A percentile compares a stretch with the other conserved stretches of the same genome.
Conservation (phyloP, 2,113 vertebrate species). For the Heterotilapia buettikoferi region DNA sequence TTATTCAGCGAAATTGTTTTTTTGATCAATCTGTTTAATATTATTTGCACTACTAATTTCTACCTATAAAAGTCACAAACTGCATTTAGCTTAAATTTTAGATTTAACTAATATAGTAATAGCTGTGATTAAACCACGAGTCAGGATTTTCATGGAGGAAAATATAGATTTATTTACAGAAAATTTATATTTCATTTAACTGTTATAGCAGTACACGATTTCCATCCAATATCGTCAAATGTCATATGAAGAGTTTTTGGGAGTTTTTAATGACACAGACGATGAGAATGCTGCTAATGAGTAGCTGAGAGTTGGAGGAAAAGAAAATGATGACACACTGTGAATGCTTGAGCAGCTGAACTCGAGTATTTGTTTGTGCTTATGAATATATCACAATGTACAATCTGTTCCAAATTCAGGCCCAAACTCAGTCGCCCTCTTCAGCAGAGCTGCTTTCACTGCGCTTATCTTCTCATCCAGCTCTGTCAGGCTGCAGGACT, state of each 20-base stretch:
- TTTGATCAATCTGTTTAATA: background rate
- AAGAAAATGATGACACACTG: background rate
- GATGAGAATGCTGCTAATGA: background rate
- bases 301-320: background rate
- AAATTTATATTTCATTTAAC: background rate
- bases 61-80: background rate
- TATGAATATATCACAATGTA: slow-evolving; percentile 49
- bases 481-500: slow-evolving; percentile 90
- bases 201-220: background rate
- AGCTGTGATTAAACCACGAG: background rate
- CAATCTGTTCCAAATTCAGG: slow-evolving; percentile 72
- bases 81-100: background rate
- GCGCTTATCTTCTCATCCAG: slow-evolving; percentile 95
- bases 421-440: slow-evolving; percentile 78
- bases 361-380: background rate
- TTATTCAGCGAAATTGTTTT: background rate
- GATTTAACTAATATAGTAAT: background rate
- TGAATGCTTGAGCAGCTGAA: background rate
- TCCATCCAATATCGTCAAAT: background rate
- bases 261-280: background rate
- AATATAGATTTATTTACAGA: slow-evolving; percentile 40
- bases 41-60: background rate
- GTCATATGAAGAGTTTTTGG: background rate
- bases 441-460: slow-evolving; percentile 85
- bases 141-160: background rate